Evolutionary conservation across 1,140 invertebrate species (phyloP), one percentile per base, ranked within the genome.

Genomic region (Sarcophaga peregrina): DNA sequence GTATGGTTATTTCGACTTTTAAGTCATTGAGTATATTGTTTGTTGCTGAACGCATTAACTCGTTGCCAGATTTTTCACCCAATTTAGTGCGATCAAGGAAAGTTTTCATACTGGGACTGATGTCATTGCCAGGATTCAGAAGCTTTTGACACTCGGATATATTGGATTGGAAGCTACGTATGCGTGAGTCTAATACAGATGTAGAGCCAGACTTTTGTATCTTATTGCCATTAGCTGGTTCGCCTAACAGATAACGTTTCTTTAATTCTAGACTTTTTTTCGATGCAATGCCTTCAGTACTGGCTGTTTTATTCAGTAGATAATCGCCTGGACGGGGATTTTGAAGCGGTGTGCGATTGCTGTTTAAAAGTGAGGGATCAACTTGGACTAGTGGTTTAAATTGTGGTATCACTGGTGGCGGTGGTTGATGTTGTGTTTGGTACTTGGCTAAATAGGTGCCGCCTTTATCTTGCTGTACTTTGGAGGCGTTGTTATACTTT

Each of bases 61-160:
- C 68, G 62, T 85, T 85, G 3, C 82, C 76, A 83, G 80, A 45
- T 46, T 83, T 84, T 48, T 86, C 88, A 8, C 87, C 87, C 58
- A 89, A 46, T 68, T 88, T 90, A 20, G 88, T 90, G 25, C 87
- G 85, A 74, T 90, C 88, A 11, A 95, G 88, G 86, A 95, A 95
- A 3, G 93, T 94, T 86, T 95, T 94, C 95, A 96, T 95, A 20
- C 93, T 93, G 3, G 94, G 93, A 88, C 94, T 95, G 8, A 95
- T 94, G 83, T 94, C 93, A 0, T 94, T 92, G 0, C 96, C 95
- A 0, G 96, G 95, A 90, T 96, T 95, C 52, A 97, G 87, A 83
- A 97, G 90, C 86, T 97, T 97, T 87, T 98, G 96, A 85, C 96
- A 95, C 87, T 97, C 96, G 1, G 96, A 96, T 83, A 97, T 97